Percentiles rank a stretch among this genome's conserved stretches.
phyloP scores from a whole-genome alignment of 37 sponge, comb jelly and placozoan species.

The Petrosia ficiformis region DNA sequence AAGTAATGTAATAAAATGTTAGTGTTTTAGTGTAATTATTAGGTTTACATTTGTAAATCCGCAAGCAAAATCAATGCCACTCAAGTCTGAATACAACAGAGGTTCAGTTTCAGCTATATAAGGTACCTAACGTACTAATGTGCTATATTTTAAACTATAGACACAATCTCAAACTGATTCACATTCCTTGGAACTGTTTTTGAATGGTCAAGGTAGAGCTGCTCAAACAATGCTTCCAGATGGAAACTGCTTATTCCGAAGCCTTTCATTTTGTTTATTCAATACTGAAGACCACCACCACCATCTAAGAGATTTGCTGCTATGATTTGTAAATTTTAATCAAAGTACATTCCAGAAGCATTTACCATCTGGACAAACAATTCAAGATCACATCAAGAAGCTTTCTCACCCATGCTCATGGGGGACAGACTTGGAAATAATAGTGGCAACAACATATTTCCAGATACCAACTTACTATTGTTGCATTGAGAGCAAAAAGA shows the following conservation, averaged over 20 bases:
- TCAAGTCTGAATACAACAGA: no score
- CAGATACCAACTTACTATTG: background rate
- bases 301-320: background rate
- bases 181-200: no score
- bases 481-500: background rate
- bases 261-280: background rate
- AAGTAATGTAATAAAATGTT: no score
- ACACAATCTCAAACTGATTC: no score
- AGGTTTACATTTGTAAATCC: no score
- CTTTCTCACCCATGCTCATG: background rate
- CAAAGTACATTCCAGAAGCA: background rate
- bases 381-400: background rate
- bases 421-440: background rate
- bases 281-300: conserved; percentile 6
- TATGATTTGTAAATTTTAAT: conserved; percentile 1
- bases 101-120: no score
- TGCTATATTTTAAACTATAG: background rate
- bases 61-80: no score
- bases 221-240: background rate
- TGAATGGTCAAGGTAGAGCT: background rate
- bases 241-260: conserved; percentile 8
- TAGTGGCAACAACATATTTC: background rate
- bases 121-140: no score
- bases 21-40: no score
- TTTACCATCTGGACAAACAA: background rate